Percentiles rank a stretch among this genome's conserved stretches.
phyloP scores from a whole-genome alignment of 2,113 vertebrate species.

The Chlorodrepanis virens region DNA sequence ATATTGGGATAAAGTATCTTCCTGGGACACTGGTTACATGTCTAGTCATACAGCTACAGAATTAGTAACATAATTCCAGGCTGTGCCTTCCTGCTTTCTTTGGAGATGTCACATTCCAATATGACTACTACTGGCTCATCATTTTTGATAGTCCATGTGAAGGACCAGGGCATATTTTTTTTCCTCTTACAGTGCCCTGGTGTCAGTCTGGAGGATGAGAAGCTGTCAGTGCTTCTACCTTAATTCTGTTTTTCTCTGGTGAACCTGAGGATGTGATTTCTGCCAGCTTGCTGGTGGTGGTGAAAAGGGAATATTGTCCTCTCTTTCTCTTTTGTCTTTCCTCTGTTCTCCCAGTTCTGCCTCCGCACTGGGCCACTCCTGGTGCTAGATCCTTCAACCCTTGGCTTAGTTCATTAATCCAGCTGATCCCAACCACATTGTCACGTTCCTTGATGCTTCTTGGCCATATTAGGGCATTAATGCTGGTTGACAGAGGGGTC shows the following conservation, averaged over 20 bases:
- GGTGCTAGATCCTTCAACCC: background rate
- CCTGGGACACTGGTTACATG: background rate
- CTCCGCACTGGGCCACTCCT: background rate
- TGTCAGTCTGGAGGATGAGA: background rate
- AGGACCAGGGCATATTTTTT: background rate
- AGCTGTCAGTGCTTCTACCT: background rate
- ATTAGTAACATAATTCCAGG: constrained; percentile 18
- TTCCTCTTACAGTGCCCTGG: background rate
- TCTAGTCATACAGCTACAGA: background rate
- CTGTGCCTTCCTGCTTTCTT: background rate
- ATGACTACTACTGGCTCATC: background rate
- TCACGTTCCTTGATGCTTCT: background rate
- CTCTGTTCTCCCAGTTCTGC: background rate
- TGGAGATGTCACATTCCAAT: background rate
- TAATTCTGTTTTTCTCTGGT: background rate
- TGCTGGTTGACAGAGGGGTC: background rate
- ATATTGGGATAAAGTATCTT: background rate
- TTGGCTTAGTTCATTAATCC: background rate
- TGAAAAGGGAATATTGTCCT: background rate
- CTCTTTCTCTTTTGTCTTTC: background rate
- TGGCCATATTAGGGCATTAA: background rate
- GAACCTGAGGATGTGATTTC: background rate
- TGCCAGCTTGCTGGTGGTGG: background rate
- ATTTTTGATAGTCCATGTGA: background rate
- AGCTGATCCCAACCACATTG: background rate